Evolutionary conservation across 2,113 vertebrate species (phyloP).

Genomic region (Lycocorax pyrrhopterus): DNA sequence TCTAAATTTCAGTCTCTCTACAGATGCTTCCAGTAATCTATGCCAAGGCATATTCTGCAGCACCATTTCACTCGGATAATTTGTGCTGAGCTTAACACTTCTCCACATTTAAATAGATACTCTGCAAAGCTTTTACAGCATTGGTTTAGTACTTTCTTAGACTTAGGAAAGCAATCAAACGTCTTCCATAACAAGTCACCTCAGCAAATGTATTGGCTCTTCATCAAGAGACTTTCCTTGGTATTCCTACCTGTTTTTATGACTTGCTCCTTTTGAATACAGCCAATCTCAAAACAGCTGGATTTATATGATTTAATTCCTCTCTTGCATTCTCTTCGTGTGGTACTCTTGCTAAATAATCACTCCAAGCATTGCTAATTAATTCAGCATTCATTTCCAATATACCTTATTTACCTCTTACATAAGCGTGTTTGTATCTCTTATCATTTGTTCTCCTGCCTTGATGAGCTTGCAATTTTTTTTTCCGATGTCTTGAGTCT

Average conservation of each 20-base stretch:
- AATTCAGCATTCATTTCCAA: slow-evolving; percentile 20
- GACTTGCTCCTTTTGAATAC: neutral
- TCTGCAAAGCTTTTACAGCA: neutral
- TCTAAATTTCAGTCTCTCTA: neutral
- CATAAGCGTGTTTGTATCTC: neutral
- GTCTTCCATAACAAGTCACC: slow-evolving; percentile 11
- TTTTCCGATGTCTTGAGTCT: neutral
- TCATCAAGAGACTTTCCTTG: slow-evolving; percentile 2
- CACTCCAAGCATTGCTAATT: neutral
- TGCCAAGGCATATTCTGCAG: slow-evolving; percentile 6
- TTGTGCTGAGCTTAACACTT: slow-evolving; percentile 17
- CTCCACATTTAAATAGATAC: neutral
- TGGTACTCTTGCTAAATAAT: slow-evolving; percentile 10
- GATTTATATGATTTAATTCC: neutral
- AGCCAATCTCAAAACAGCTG: neutral
- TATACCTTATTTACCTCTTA: slow-evolving; percentile 6
- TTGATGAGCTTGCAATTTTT: neutral
- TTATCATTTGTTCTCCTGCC: neutral
- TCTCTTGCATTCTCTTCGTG: neutral
- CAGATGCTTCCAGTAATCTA: slow-evolving; percentile 9
- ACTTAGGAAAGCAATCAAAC: slow-evolving; percentile 33
- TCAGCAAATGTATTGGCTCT: neutral
- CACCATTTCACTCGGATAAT: slow-evolving; percentile 16
- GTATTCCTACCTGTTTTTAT: neutral
- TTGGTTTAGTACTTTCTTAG: neutral